phyloP scores from a whole-genome alignment of 64 coral and sea anemone genomes.

The Actinia tenebrosa region DNA sequence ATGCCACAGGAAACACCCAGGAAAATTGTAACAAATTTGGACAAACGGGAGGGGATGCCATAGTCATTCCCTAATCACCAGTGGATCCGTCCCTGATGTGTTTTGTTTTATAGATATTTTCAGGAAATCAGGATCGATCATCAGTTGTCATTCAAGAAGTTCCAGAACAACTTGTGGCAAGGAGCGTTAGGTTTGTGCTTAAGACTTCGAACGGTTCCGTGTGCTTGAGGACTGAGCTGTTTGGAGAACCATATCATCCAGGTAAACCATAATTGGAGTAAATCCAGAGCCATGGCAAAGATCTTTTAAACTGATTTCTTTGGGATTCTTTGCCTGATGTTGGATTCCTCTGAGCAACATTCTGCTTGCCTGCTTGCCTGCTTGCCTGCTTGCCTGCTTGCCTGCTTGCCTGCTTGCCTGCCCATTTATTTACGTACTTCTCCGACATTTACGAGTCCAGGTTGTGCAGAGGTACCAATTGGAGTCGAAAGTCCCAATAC shows the following conservation, averaged over 20 bases:
- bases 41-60: no score
- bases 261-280: not conserved
- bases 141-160: not conserved
- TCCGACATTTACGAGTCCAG: not conserved
- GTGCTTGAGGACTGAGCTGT: not conserved
- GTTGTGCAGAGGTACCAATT: not conserved
- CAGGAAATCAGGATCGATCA: constrained; percentile 1
- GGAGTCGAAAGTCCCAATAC: not conserved
- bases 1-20: no score
- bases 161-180: not conserved
- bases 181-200: not conserved
- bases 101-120: not conserved
- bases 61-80: no score
- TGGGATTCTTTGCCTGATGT: not conserved
- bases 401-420: not conserved
- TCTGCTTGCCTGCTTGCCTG: not conserved
- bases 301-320: no score
- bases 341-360: no score
- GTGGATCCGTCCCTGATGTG: not conserved
- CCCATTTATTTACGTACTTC: not conserved
- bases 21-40: no score
- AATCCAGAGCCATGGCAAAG: no score
- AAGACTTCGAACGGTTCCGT: not conserved
- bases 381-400: not conserved
- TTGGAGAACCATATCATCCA: not conserved